Evolutionary conservation across 2,888 invertebrate species (phyloP).

Genomic region (Drosophila greeni): DNA sequence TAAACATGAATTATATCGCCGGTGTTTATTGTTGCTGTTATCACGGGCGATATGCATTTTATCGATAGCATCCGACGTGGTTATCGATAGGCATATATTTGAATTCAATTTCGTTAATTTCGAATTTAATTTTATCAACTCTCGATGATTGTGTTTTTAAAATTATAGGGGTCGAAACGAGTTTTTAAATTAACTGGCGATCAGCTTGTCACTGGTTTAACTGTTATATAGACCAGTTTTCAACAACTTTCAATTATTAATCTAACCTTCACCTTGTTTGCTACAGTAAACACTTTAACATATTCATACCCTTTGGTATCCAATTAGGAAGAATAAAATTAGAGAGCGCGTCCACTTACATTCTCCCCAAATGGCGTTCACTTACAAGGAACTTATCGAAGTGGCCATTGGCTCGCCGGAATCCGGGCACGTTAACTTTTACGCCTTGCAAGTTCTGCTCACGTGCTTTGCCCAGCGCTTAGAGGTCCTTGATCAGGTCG

Average conservation of each 20-base stretch:
- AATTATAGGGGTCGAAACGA: not conserved
- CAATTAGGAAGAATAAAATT: slow-evolving; percentile 11
- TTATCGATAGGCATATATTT: slow-evolving; percentile 4
- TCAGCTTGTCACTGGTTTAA: not conserved
- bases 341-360: not conserved
- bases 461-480: slow-evolving; percentile 79
- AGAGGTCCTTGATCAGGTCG: slow-evolving; percentile 61
- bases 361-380: slow-evolving; percentile 62
- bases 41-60: not conserved
- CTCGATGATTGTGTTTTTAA: not conserved
- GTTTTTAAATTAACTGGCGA: not conserved
- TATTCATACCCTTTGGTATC: slow-evolving; percentile 5
- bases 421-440: slow-evolving; percentile 87
- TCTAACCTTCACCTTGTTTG: not conserved
- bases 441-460: slow-evolving; percentile 86
- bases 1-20: slow-evolving; percentile 50
- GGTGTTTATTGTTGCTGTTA: slow-evolving; percentile 14
- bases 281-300: slow-evolving; percentile 19
- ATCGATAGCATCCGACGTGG: slow-evolving; percentile 1
- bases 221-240: not conserved
- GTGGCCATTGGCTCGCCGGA: slow-evolving; percentile 87
- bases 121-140: not conserved
- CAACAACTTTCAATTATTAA: not conserved
- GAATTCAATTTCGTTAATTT: too few species aligned
- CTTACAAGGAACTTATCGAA: slow-evolving; percentile 85